Conservation (phyloP, 1,140 invertebrate genomes). For the Penaeus vannamei region DNA sequence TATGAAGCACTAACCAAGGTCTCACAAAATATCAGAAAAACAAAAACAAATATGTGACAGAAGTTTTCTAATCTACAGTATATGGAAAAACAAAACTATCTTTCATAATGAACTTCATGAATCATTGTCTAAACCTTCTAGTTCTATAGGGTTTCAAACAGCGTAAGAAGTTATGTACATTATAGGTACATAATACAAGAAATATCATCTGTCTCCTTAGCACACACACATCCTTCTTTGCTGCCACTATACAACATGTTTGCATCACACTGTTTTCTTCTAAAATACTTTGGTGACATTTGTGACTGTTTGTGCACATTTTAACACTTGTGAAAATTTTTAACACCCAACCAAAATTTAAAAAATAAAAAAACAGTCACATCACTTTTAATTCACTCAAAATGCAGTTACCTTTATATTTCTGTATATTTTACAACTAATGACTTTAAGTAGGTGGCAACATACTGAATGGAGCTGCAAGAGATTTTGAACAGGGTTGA, state of each 20-base stretch:
- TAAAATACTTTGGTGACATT: conserved; percentile 13
- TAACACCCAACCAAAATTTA: background rate
- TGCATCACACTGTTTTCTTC: background rate
- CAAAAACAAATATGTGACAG: conserved; percentile 8
- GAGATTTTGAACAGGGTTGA: no score
- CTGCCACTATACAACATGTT: conserved; percentile 1
- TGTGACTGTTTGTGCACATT: conserved; percentile 13
- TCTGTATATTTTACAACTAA: no score
- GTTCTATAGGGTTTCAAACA: conserved; percentile 40
- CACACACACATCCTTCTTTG: conserved; percentile 27
- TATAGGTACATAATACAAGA: conserved; percentile 40
- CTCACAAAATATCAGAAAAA: conserved; percentile 31
- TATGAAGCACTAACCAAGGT: conserved; percentile 25
- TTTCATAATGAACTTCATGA: conserved; percentile 37
- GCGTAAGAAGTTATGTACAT: conserved; percentile 49
- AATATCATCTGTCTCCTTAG: conserved; percentile 38
- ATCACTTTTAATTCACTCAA: no score
- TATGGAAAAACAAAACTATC: conserved; percentile 46
- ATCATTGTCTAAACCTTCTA: conserved; percentile 36
- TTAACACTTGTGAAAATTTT: conserved; percentile 1
- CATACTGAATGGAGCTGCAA: no score
- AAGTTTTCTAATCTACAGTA: conserved; percentile 30
- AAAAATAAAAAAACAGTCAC: background rate
- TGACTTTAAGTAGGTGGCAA: no score
- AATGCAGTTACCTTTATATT: no score